phyloP scores from a whole-genome alignment of 2,888 invertebrate genomes.

The Meloe dianella region DNA sequence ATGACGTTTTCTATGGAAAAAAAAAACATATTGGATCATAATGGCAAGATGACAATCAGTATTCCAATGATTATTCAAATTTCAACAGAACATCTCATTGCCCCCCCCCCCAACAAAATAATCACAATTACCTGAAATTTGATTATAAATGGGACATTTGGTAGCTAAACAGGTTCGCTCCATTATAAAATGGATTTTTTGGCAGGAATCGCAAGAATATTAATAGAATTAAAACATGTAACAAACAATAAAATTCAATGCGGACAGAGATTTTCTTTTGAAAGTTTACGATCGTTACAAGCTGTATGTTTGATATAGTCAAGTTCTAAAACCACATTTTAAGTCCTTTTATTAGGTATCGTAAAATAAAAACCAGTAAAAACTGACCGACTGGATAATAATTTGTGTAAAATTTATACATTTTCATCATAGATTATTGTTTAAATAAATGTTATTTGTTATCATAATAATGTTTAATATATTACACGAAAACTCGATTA shows the following conservation, averaged over 20 bases:
- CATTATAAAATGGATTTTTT: background rate
- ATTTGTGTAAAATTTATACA: conserved; percentile 8
- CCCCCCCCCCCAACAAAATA: too few relatives aligned
- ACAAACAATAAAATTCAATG: conserved; percentile 9
- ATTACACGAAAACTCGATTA: too few relatives aligned
- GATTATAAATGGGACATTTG: background rate
- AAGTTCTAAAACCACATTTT: conserved; percentile 9
- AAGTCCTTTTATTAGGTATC: conserved; percentile 7
- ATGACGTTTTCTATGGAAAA: background rate
- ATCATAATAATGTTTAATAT: too few relatives aligned
- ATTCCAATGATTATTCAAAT: too few relatives aligned
- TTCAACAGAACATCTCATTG: too few relatives aligned
- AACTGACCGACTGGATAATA: background rate
- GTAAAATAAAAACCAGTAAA: conserved; percentile 1
- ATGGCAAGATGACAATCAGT: background rate
- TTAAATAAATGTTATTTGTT: too few relatives aligned
- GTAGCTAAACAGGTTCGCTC: background rate
- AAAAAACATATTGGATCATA: background rate
- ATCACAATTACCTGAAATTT: background rate
- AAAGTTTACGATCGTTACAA: background rate
- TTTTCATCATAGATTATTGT: background rate
- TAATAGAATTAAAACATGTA: conserved; percentile 5
- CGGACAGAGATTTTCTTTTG: background rate
- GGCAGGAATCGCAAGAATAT: background rate
- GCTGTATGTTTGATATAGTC: conserved; percentile 2